Conservation (phyloP, 1,140 invertebrate species). For the Lanistes nyassanus region DNA sequence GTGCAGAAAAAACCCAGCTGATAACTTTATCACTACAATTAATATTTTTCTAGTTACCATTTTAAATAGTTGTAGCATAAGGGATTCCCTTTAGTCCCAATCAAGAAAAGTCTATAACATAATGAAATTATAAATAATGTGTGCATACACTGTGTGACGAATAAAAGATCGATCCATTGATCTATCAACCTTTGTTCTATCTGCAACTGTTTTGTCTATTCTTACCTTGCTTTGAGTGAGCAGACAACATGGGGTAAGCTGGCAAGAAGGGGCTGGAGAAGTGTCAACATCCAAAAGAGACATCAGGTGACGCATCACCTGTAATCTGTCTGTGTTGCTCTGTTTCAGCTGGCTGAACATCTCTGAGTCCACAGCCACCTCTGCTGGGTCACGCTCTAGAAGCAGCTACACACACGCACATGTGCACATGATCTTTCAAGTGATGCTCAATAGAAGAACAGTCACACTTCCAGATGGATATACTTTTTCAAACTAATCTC, state of each 20-base stretch:
- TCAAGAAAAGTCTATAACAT: neutral
- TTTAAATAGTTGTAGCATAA: neutral
- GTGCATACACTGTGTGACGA: too few relatives aligned
- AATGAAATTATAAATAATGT: neutral
- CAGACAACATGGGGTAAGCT: conserved; percentile 51
- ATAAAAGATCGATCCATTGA: too few relatives aligned
- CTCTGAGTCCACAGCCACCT: conserved; percentile 68
- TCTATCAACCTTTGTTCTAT: too few relatives aligned
- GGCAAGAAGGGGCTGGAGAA: conserved; percentile 49
- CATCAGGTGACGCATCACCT: conserved; percentile 82
- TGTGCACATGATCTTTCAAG: too few relatives aligned
- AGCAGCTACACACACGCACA: conserved; percentile 65
- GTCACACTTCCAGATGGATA: too few relatives aligned
- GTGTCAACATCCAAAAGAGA: conserved; percentile 79
- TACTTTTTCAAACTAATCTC: too few relatives aligned
- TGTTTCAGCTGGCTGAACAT: conserved; percentile 74
- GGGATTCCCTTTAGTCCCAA: neutral
- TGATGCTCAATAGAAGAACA: too few relatives aligned
- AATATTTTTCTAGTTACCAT: too few relatives aligned
- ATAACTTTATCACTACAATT: too few relatives aligned
- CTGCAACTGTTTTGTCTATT: neutral
- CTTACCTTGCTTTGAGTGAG: conserved; percentile 49
- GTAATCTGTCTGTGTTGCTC: conserved; percentile 76
- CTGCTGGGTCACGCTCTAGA: conserved; percentile 71
- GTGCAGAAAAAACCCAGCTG: too few relatives aligned